phyloP scores from a whole-genome alignment of 30 jellyfish, hydroid and myxozoan genomes.

The Catostylus mosaicus region DNA sequence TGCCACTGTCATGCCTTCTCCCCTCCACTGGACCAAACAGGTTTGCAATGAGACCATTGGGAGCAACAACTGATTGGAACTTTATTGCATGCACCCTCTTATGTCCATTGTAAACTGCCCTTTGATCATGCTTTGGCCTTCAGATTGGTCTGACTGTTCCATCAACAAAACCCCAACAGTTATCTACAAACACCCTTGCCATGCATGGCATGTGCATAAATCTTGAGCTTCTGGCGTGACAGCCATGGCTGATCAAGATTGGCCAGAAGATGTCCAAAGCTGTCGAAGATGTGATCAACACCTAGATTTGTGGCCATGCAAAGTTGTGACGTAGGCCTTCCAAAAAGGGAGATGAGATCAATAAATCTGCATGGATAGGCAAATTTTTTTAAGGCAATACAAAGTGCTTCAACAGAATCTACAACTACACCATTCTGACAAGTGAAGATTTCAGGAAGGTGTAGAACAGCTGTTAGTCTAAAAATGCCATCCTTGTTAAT shows the following conservation, averaged over 20 bases:
- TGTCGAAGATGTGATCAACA: constrained; percentile 19
- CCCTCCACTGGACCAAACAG: too few relatives aligned
- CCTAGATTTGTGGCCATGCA: constrained; percentile 37
- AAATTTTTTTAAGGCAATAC: constrained; percentile 45
- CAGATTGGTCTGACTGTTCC: too few relatives aligned
- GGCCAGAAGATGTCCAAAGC: constrained; percentile 26
- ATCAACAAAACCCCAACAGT: too few relatives aligned
- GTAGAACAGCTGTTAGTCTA: constrained; percentile 11
- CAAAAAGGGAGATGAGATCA: constrained; percentile 54
- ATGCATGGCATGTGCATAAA: constrained; percentile 57
- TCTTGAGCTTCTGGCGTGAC: constrained; percentile 24
- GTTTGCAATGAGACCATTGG: too few relatives aligned
- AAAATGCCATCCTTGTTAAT: too few relatives aligned
- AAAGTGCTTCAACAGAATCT: constrained; percentile 41
- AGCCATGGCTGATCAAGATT: constrained; percentile 66
- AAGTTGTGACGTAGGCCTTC: constrained; percentile 66
- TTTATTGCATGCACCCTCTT: too few relatives aligned
- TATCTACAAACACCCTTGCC: constrained; percentile 55
- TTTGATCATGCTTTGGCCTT: too few relatives aligned
- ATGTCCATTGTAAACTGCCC: too few relatives aligned
- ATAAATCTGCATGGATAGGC: constrained; percentile 65
- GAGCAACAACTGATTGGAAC: too few relatives aligned
- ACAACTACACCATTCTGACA: constrained; percentile 56
- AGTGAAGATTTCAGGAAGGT: constrained; percentile 12
- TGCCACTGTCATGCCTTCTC: too few relatives aligned